Base-by-base conservation (phyloP, 2,113 vertebrate genomes). In the Zootoca vivipara region DNA sequence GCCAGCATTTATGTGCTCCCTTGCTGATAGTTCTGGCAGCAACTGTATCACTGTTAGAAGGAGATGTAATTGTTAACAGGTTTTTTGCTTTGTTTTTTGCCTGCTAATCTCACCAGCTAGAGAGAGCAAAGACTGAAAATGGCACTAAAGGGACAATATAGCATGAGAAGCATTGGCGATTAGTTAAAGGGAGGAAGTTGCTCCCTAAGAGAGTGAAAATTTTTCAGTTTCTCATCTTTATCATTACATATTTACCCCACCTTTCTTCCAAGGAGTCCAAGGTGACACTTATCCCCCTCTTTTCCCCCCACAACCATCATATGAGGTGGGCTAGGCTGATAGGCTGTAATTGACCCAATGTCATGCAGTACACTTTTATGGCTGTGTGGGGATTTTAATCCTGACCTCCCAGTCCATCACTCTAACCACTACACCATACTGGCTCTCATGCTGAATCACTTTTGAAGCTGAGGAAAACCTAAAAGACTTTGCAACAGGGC, bases 21-120 rank as follows among this genome's bases (percentile, higher is more conserved):
- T 87, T 89, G 92, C 88, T 93, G 94, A 94, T 94, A 89, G 82
- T 86, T 87, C 82, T 92, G 89, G 93, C 91, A 93, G 94, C 81
- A 87, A 89, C 93, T 94, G 90, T 93, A 93, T 96, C 94, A 92
- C 89, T 89, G 89, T 72, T 89, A 86, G 73, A 78, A 77, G 90
- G 91, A 95, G 94, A 94, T 93, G 92, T 89, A 93, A 85, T 92
- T 94, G 92, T 94, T 91, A 92, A 91, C 84, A 88, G 90, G 81
- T 85, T 94, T 79, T 10, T 18, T 46, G 30, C 6, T 7, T 22
- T n/a, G 7, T 7, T 18, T 10, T 26, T 92, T 85, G 84, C 91
- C 91, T 89, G 92, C 87, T 92, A 92, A 93, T 94, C 80, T 92
- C 87, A 94, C 65, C 86, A 85, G 87, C 92, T 94, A 82, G 89